Base-by-base conservation (phyloP, 2,888 invertebrate genomes). In the Mesochorus sp. region DNA sequence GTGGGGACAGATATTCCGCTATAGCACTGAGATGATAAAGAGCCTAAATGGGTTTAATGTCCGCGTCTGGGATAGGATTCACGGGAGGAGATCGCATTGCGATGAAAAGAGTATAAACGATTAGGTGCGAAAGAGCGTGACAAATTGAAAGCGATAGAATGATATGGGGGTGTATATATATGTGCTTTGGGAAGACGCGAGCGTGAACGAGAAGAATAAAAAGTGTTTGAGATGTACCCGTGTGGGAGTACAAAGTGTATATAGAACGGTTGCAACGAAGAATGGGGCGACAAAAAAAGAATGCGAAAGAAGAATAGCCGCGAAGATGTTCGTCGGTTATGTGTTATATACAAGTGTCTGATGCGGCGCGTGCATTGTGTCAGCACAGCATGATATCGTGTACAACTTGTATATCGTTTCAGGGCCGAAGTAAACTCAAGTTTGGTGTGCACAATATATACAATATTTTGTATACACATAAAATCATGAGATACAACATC, bases 321-420 rank as follows among this genome's bases (percentile, higher is more conserved):
- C 70, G 51, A 61, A 74, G 64, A 66, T 74, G 53, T 74, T 70
- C 44, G 49, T 51, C 53, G 74, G 42, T 31, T 21, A 47, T 62
- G 53, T 61, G 26, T 19, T 61, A 59, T 64, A 51, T 59, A 64
- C 8, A 19, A 39, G 61, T 72, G 47, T n/a, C 61, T 49, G 55
- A 71, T 71, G 77, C 67, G 74, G 59, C 76, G 57, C 73, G 70
- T 81, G 81, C 77, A 83, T 84, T 83, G 84, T 85, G 81, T 77
- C 75, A 66, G 79, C 76, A 21, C 79, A 73, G 73, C 82, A 47
- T 82, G 81, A 80, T 77, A 77, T 80, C 80, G 68, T 73, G 81
- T 80, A 70, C 70, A 72, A 77, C 76, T 61, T 76, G 74, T 71
- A n/a, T n/a, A 76, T 71, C 55, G 70, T 76, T 70, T 42, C 74